phyloP scores from a whole-genome alignment of 2,888 invertebrate genomes.

The Andricus curvator region DNA sequence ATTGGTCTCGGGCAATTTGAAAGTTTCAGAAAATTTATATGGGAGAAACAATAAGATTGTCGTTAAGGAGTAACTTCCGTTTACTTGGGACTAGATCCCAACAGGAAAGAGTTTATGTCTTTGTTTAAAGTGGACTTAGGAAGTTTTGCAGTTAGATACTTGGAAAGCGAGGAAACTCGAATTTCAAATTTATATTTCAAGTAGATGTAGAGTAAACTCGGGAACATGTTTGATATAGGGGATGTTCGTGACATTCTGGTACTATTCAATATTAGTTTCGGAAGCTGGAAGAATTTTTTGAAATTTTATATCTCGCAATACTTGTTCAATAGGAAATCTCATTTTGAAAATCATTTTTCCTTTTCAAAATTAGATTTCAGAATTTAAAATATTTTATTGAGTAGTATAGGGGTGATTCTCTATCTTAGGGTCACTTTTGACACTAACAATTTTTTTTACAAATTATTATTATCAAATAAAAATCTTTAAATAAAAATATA shows the following conservation, averaged over 20 bases:
- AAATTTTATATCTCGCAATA: neutral
- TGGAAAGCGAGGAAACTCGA: neutral
- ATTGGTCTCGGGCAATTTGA: neutral
- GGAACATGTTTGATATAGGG: neutral
- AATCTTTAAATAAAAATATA: no score
- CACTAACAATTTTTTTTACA: no score
- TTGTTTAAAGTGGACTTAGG: slow-evolving; percentile 29
- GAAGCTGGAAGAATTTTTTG: neutral
- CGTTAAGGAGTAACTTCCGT: slow-evolving; percentile 7
- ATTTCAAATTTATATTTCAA: slow-evolving; percentile 13
- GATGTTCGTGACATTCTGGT: neutral
- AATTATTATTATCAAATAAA: no score
- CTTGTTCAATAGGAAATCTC: neutral
- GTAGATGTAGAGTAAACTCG: neutral
- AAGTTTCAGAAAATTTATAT: neutral
- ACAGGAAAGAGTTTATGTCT: slow-evolving; percentile 13
- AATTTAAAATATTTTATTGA: no score
- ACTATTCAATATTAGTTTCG: neutral
- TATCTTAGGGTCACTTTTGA: no score
- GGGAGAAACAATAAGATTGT: slow-evolving; percentile 9
- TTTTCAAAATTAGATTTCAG: neutral
- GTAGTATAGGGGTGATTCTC: neutral
- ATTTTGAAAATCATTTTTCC: neutral
- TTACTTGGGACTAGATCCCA: neutral
- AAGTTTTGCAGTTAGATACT: slow-evolving; percentile 17